Percentiles rank a stretch among this genome's conserved stretches.
Evolutionary conservation across 2,888 invertebrate species (phyloP).

Genomic region (Drosophila melanosoma): DNA sequence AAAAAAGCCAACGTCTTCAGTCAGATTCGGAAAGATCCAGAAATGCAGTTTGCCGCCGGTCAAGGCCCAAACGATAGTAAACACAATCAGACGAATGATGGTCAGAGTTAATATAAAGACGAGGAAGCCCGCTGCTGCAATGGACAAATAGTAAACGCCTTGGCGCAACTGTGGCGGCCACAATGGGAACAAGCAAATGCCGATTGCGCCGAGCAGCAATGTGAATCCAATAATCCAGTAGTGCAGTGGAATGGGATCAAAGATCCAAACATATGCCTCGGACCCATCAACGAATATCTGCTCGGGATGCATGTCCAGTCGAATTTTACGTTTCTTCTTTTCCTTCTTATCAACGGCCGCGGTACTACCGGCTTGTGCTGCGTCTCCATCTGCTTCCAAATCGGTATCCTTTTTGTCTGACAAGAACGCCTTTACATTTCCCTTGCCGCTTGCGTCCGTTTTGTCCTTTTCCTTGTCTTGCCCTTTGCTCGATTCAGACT

Average conservation of each 20-base stretch:
- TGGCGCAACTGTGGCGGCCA: conserved; percentile 98
- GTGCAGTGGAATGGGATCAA: conserved; percentile 97
- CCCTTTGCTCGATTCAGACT: conserved; percentile 44
- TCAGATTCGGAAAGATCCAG: conserved; percentile 99
- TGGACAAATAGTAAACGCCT: conserved; percentile 98
- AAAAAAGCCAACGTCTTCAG: conserved; percentile 99
- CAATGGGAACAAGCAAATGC: conserved; percentile 98
- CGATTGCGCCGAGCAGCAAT: conserved; percentile 96
- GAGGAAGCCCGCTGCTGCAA: conserved; percentile 97
- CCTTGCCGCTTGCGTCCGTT: conserved; percentile 41
- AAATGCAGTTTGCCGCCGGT: conserved; percentile 96
- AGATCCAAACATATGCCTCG: conserved; percentile 99
- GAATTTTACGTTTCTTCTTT: conserved; percentile 94
- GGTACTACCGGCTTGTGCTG: conserved; percentile 46
- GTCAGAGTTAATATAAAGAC: conserved; percentile 96
- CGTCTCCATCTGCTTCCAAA: conserved; percentile 66
- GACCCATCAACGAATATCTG: conserved; percentile 97
- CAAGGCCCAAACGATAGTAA: conserved; percentile 94
- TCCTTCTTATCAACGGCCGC: conserved; percentile 80
- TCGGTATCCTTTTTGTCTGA: conserved; percentile 77
- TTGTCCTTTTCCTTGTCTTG: conserved; percentile 80
- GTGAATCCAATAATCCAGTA: conserved; percentile 97
- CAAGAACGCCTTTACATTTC: conserved; percentile 28
- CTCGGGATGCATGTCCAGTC: conserved; percentile 98
- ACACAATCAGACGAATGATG: conserved; percentile 94